Evolutionary conservation across 64 coral and sea anemone species (phyloP).

Genomic region (Montipora capricornis): DNA sequence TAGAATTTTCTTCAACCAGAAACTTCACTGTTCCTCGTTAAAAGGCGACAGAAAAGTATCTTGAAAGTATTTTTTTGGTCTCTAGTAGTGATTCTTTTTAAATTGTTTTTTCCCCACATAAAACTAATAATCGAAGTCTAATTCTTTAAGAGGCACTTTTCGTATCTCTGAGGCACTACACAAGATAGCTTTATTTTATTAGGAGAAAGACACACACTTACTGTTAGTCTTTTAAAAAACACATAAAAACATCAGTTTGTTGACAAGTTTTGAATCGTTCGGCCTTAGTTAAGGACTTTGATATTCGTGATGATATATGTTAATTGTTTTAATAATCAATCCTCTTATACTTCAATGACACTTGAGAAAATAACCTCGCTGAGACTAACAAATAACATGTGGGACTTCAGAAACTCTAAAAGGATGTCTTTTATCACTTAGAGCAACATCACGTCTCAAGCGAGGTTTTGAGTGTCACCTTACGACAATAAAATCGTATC

Average conservation of each 20-base stretch:
- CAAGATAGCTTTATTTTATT: no score
- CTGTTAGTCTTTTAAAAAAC: background rate
- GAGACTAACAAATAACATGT: background rate
- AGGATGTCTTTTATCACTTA: background rate
- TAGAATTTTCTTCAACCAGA: no score
- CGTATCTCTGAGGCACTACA: no score
- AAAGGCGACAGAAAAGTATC: no score
- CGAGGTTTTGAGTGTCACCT: background rate
- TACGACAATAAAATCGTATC: background rate
- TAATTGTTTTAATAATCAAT: conserved; percentile 26
- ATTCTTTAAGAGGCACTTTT: no score
- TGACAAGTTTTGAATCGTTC: background rate
- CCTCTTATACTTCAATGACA: conserved; percentile 33
- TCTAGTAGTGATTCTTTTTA: no score
- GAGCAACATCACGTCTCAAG: background rate
- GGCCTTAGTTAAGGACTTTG: background rate
- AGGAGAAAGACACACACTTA: no score
- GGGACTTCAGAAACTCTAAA: background rate
- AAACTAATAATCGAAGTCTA: no score
- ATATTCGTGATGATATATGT: conserved; percentile 46
- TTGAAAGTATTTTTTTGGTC: no score
- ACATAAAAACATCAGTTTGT: background rate
- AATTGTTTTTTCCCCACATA: no score
- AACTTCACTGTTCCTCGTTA: no score
- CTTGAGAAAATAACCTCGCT: background rate